These are phyloP conservation scores for Tethea ocularis DNA, from an alignment of 2,888 invertebrate species.

Conservation along the genomic window DNA sequence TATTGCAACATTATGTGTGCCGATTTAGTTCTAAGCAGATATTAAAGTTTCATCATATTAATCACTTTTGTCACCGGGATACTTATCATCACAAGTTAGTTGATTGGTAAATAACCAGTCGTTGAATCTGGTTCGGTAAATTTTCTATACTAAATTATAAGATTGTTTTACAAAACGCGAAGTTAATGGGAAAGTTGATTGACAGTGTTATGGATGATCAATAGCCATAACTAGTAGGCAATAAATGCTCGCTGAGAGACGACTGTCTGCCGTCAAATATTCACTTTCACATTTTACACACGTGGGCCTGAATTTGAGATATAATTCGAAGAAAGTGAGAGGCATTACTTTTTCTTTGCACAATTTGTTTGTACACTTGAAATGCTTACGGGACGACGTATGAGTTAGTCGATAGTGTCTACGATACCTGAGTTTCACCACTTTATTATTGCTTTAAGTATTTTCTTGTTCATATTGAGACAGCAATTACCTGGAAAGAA, in stretches of 20 bases:
- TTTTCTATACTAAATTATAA: not conserved
- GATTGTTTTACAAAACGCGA: conserved; percentile 24
- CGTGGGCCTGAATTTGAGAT: conserved; percentile 59
- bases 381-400: conserved; percentile 13
- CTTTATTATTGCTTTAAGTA: conserved; percentile 20
- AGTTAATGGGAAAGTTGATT: conserved; percentile 56
- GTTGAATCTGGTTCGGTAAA: not conserved
- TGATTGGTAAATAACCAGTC: not conserved
- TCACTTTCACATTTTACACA: conserved; percentile 71
- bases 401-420: conserved; percentile 4
- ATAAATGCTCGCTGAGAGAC: conserved; percentile 54
- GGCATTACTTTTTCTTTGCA: conserved; percentile 73
- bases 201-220: conserved; percentile 50
- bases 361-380: conserved; percentile 58
- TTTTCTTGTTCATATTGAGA: conserved; percentile 20
- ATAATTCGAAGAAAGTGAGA: conserved; percentile 76
- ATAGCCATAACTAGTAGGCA: conserved; percentile 48
- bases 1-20: conserved; percentile 7
- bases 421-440: conserved; percentile 15
- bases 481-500: conserved; percentile 51
- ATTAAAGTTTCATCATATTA: not conserved
- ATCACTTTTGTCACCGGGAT: not conserved
- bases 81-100: not conserved
- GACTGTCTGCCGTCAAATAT: conserved; percentile 47
- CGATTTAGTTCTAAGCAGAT: conserved; percentile 1